phyloP scores from a whole-genome alignment of 2,797 vertebrate species.

The Loriculus beryllinus region DNA sequence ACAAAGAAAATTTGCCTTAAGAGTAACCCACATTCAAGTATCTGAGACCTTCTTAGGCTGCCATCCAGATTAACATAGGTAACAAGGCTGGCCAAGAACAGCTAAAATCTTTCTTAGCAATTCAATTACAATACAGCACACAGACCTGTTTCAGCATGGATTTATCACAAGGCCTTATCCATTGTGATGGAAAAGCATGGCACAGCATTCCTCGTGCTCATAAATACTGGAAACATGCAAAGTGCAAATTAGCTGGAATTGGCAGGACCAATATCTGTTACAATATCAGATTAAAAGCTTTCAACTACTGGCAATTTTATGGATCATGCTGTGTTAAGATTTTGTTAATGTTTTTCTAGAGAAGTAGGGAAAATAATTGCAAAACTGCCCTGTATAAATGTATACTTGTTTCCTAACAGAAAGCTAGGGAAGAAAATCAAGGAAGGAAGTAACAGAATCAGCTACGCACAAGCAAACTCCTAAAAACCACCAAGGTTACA shows the following conservation, averaged over 20 bases:
- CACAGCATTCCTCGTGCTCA: not conserved
- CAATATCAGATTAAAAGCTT: conserved; percentile 15
- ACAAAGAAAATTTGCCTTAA: conserved; percentile 44
- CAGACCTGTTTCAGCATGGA: not conserved
- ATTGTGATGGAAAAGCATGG: not conserved
- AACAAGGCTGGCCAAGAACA: not conserved
- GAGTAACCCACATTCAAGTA: conserved; percentile 5
- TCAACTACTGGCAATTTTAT: not conserved
- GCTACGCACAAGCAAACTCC: not conserved
- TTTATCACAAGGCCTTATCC: not conserved
- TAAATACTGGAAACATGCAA: not conserved
- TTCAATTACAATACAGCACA: not conserved
- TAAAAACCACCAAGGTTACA: not conserved
- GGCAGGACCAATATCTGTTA: not conserved
- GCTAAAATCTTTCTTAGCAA: not conserved
- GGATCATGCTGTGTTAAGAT: not conserved
- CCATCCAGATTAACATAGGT: conserved; percentile 43
- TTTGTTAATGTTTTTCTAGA: conserved; percentile 36
- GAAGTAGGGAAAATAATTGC: not conserved
- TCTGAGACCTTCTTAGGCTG: not conserved
- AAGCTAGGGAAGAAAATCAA: not conserved
- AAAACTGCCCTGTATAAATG: not conserved
- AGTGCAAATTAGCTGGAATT: conserved; percentile 13
- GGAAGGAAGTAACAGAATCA: not conserved
- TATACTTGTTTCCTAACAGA: not conserved